phyloP scores from a whole-genome alignment of 2,888 invertebrate genomes.

The Altica lythri region DNA sequence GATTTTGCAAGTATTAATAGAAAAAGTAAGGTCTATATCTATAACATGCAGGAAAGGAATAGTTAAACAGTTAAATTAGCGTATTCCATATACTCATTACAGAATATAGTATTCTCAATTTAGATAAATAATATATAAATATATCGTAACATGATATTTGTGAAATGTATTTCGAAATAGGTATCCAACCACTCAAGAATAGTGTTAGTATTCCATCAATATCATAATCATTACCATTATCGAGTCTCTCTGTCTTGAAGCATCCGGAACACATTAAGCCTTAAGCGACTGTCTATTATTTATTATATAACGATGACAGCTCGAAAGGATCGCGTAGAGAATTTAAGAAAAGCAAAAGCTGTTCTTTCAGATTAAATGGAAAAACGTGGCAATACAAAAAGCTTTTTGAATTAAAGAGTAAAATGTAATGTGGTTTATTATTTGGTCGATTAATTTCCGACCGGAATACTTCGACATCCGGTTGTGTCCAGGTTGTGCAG shows the following conservation, averaged over 20 bases:
- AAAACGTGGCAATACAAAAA: conserved; percentile 6
- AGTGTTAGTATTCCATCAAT: not conserved
- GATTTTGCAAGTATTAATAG: too few relatives aligned
- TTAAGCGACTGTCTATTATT: not conserved
- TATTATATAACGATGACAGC: not conserved
- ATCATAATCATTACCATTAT: not conserved
- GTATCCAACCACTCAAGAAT: too few relatives aligned
- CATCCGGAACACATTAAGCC: conserved; percentile 5
- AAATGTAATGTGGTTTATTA: conserved; percentile 29
- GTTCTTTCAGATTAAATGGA: not conserved
- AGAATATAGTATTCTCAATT: too few relatives aligned
- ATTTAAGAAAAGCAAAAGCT: not conserved
- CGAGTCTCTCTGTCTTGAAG: not conserved
- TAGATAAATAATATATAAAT: too few relatives aligned
- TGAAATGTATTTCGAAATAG: too few relatives aligned
- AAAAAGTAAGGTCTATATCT: too few relatives aligned
- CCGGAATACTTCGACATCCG: conserved; percentile 37
- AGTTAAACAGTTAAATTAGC: too few relatives aligned
- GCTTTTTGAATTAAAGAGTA: conserved; percentile 17
- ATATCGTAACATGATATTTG: too few relatives aligned
- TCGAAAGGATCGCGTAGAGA: not conserved
- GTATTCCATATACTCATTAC: too few relatives aligned
- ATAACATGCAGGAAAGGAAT: too few relatives aligned
- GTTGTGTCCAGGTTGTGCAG: conserved; percentile 4
- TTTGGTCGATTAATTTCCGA: conserved; percentile 37